phyloP scores from a whole-genome alignment of 2,113 vertebrate genomes.

The Lagopus leucura region DNA sequence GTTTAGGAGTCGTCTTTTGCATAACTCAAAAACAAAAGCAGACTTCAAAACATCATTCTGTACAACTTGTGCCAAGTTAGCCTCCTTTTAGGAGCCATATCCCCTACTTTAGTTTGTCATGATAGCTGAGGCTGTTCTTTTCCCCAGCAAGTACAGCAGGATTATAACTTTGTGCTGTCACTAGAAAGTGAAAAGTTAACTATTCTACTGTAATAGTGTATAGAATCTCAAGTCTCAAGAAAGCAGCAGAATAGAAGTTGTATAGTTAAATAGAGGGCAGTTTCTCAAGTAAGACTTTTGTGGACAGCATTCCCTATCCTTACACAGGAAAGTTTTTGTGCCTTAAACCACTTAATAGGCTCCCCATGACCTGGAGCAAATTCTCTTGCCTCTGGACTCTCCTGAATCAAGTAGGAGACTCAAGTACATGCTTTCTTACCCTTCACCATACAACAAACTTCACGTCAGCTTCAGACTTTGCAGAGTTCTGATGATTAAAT shows the following conservation, averaged over 20 bases:
- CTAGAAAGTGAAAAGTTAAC: neutral
- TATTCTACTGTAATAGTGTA: neutral
- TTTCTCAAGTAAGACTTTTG: neutral
- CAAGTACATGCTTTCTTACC: neutral
- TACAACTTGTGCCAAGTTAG: neutral
- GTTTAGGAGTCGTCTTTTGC: slow-evolving; percentile 15
- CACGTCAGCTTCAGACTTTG: neutral
- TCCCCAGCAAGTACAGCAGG: neutral
- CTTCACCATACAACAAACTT: neutral
- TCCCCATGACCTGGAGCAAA: neutral
- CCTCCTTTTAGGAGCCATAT: neutral
- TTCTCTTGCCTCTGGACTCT: neutral
- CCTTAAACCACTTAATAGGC: neutral
- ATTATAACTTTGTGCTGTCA: neutral
- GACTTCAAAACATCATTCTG: neutral
- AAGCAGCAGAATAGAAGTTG: neutral
- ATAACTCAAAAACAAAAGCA: neutral
- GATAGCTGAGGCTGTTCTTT: neutral
- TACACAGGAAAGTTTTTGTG: neutral
- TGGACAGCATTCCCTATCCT: neutral
- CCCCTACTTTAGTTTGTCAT: neutral
- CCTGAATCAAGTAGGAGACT: neutral
- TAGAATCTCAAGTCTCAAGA: neutral
- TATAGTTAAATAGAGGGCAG: neutral
- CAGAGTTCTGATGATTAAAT: neutral